phyloP scores from a whole-genome alignment of 2,113 vertebrate species.

The Leptobrachium leishanense region DNA sequence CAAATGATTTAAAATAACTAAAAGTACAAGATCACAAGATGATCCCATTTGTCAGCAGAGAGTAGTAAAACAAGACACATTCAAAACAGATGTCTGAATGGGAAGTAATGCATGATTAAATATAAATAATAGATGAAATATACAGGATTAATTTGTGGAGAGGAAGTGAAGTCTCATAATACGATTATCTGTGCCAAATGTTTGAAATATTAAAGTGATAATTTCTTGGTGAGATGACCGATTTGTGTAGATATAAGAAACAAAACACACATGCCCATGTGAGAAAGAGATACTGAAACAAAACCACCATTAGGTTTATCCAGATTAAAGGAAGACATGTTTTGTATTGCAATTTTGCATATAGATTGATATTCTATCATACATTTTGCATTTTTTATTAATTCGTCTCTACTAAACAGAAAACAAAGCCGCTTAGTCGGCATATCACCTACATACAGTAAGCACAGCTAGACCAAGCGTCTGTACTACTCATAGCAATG shows the following conservation, averaged over 20 bases:
- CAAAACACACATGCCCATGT: background rate
- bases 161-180: background rate
- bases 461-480: too few relatives aligned
- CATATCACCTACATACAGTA: too few relatives aligned
- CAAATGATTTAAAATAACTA: background rate
- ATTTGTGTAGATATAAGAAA: background rate
- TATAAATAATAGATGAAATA: background rate
- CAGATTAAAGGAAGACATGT: too few relatives aligned
- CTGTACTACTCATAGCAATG: too few relatives aligned
- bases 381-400: too few relatives aligned
- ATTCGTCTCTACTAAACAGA: too few relatives aligned
- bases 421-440: too few relatives aligned
- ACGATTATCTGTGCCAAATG: background rate
- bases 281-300: background rate
- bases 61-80: background rate
- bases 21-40: background rate
- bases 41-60: background rate
- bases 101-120: background rate
- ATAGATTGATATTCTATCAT: too few relatives aligned
- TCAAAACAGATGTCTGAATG: conserved; percentile 2
- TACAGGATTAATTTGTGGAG: background rate
- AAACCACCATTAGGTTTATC: too few relatives aligned
- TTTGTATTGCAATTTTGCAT: too few relatives aligned
- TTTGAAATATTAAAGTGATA: conserved; percentile 22
- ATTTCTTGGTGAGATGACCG: conserved; percentile 4